phyloP scores from a whole-genome alignment of 1,140 invertebrate species.

The Dryas iulia region DNA sequence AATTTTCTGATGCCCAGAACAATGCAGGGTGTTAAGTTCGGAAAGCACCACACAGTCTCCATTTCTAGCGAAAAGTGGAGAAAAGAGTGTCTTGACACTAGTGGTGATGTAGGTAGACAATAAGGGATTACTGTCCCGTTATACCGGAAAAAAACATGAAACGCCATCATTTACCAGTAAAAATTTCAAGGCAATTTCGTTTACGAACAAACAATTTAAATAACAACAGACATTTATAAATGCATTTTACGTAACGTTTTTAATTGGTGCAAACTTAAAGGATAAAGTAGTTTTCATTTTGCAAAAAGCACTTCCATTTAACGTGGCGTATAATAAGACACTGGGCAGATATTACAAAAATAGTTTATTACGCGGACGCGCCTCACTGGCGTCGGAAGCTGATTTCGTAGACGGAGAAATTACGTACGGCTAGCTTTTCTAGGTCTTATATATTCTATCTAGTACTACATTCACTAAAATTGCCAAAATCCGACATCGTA shows the following conservation, averaged over 20 bases:
- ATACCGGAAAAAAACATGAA: too few species aligned
- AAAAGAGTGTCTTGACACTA: too few species aligned
- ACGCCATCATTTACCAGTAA: too few species aligned
- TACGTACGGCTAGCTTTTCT: slow-evolving; percentile 32
- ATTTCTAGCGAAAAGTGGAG: too few species aligned
- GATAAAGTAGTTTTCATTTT: slow-evolving; percentile 22
- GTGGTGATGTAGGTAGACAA: too few species aligned
- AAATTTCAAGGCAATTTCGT: neutral
- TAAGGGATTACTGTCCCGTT: too few species aligned
- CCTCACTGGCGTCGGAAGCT: slow-evolving; percentile 57
- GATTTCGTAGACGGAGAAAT: slow-evolving; percentile 46
- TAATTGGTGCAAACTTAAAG: slow-evolving; percentile 7
- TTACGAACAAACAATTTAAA: neutral
- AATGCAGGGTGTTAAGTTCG: too few species aligned
- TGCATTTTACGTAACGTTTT: neutral
- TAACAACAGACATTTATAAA: neutral
- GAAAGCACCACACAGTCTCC: too few species aligned
- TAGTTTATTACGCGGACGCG: slow-evolving; percentile 61
- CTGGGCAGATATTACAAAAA: slow-evolving; percentile 56
- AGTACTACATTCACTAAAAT: slow-evolving; percentile 13
- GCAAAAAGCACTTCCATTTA: slow-evolving; percentile 41
- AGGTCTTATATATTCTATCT: slow-evolving; percentile 15
- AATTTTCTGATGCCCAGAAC: too few species aligned
- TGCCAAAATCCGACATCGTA: slow-evolving; percentile 10
- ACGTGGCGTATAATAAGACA: slow-evolving; percentile 54